These are phyloP conservation scores for Anas platyrhynchos DNA, from an alignment of 2,113 vertebrate genomes.

Conservation along the genomic window DNA sequence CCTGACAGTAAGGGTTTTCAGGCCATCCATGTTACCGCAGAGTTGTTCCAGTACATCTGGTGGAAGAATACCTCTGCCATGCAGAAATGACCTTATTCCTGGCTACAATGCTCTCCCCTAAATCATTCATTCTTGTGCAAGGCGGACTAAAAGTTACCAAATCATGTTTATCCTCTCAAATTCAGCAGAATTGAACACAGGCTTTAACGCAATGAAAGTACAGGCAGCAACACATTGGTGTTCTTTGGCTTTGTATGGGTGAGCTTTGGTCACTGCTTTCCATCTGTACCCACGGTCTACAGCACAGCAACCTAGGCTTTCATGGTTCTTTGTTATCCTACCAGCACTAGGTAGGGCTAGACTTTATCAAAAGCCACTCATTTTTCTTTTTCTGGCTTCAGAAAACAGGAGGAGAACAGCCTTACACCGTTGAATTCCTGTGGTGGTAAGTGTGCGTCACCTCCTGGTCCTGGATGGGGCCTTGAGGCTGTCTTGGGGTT, in stretches of 20 bases:
- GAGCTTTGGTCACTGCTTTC: not conserved
- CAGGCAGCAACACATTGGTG: not conserved
- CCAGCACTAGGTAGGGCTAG: not conserved
- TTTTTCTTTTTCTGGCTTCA: slow-evolving; percentile 2
- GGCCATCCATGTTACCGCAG: not conserved
- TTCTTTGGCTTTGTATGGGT: not conserved
- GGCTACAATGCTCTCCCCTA: not conserved
- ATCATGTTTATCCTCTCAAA: not conserved
- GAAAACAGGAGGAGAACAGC: not conserved
- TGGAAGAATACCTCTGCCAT: not conserved
- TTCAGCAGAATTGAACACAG: not conserved
- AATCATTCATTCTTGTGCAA: not conserved
- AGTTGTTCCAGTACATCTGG: not conserved
- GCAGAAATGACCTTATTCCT: not conserved
- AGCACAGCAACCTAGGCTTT: not conserved
- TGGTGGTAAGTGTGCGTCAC: not conserved
- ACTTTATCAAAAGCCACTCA: not conserved
- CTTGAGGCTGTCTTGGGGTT: not conserved
- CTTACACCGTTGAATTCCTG: not conserved
- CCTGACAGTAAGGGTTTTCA: not conserved
- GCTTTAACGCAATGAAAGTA: not conserved
- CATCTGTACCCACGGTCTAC: rapidly evolving
- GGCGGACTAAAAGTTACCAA: not conserved
- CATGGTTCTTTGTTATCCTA: not conserved
- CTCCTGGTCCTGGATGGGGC: not conserved